Conservation (phyloP, 2,113 vertebrate species). For the Psettodes erumei region DNA sequence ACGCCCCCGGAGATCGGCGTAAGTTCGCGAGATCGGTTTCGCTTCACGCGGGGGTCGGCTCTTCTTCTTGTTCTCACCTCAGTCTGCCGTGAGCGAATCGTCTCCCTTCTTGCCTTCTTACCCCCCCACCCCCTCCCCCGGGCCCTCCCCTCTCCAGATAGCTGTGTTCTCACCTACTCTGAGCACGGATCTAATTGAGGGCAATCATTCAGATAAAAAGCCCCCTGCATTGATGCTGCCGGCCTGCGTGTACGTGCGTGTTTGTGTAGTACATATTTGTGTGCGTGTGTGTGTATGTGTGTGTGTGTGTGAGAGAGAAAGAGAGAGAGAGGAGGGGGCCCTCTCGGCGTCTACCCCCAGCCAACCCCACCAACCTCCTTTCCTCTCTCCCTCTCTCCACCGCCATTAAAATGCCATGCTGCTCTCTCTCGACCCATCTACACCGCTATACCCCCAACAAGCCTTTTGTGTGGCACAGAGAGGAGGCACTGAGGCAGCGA, state of each 20-base stretch:
- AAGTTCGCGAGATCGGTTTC: no score
- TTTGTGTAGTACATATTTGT: slow-evolving; percentile 1
- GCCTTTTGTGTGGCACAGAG: slow-evolving; percentile 73
- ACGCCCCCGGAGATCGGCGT: no score
- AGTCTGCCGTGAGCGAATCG: no score
- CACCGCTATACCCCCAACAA: slow-evolving; percentile 47
- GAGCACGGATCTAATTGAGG: slow-evolving; percentile 82
- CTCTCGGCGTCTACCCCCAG: slow-evolving; percentile 37
- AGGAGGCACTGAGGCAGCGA: slow-evolving; percentile 51
- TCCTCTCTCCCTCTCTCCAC: slow-evolving; percentile 60
- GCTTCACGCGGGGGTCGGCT: no score
- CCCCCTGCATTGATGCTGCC: slow-evolving; percentile 67
- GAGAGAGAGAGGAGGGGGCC: neutral
- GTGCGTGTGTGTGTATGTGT: slow-evolving; percentile 12
- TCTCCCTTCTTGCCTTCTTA: slow-evolving; percentile 15
- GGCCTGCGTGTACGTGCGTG: slow-evolving; percentile 21
- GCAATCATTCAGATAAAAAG: slow-evolving; percentile 83
- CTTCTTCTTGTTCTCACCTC: no score
- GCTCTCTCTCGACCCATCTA: slow-evolving; percentile 73
- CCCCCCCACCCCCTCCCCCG: slow-evolving; percentile 9
- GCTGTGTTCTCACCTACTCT: slow-evolving; percentile 76
- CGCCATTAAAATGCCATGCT: slow-evolving; percentile 80
- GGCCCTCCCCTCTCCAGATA: slow-evolving; percentile 54
- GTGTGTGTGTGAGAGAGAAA: neutral
- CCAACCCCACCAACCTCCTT: slow-evolving; percentile 59